These are phyloP conservation scores for Novumbra hubbsi DNA, from an alignment of 2,797 vertebrate species.

Conservation along the genomic window DNA sequence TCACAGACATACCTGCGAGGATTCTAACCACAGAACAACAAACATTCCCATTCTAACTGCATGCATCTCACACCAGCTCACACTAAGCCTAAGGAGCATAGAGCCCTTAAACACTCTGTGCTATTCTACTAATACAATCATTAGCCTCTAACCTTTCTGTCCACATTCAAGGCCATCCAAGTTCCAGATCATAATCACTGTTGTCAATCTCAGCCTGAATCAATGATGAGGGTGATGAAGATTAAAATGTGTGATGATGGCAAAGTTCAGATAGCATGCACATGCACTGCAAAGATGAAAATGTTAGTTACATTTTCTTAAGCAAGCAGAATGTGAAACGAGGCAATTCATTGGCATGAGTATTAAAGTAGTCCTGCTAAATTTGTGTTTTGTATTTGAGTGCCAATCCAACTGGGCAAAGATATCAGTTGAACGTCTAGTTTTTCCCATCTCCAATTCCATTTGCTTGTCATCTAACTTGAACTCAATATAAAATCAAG, in stretches of 20 bases:
- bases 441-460: too few species aligned
- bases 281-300: slow-evolving; percentile 21
- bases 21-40: not conserved
- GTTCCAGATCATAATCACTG: slow-evolving; percentile 78
- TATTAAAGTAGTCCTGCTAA: not conserved
- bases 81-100: not conserved
- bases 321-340: not conserved
- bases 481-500: too few species aligned
- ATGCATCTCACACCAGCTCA: not conserved
- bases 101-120: not conserved
- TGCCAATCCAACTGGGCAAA: not conserved
- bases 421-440: too few species aligned
- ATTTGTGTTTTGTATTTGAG: not conserved
- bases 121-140: slow-evolving; percentile 59
- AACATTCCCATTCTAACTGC: not conserved
- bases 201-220: slow-evolving; percentile 71
- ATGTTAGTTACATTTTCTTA: not conserved
- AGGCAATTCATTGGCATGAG: not conserved
- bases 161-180: slow-evolving; percentile 78
- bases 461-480: too few species aligned
- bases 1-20: slow-evolving; percentile 41
- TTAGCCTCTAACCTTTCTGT: slow-evolving; percentile 76
- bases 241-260: slow-evolving; percentile 65
- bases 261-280: slow-evolving; percentile 41
- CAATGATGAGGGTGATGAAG: slow-evolving; percentile 54